These are phyloP conservation scores for Thunnus thynnus DNA, from an alignment of 2,113 vertebrate genomes.

Conservation along the genomic window DNA sequence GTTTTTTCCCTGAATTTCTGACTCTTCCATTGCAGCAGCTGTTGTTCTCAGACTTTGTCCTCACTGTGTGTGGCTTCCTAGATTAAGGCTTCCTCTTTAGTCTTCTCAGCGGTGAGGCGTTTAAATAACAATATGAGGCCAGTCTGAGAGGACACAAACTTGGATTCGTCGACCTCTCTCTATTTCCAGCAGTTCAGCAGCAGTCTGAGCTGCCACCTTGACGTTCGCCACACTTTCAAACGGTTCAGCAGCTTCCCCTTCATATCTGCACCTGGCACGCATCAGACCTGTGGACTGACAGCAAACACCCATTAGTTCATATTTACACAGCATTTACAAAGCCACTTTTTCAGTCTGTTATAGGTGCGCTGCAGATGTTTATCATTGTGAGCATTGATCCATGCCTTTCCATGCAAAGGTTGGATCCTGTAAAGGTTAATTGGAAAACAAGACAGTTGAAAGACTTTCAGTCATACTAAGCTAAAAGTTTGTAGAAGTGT, in stretches of 20 bases:
- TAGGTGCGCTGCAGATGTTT: conserved; percentile 72
- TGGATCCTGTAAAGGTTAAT: conserved; percentile 80
- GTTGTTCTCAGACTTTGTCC: conserved; percentile 5
- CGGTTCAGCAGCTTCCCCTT: conserved; percentile 56
- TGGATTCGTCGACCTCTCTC: conserved; percentile 28
- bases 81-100: conserved; percentile 29
- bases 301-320: conserved; percentile 74
- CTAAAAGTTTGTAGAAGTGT: conserved; percentile 54
- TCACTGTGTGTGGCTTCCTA: conserved; percentile 10
- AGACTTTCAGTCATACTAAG: conserved; percentile 47
- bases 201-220: conserved; percentile 18
- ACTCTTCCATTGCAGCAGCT: neutral
- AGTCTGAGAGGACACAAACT: neutral
- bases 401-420: conserved; percentile 75
- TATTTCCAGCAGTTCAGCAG: conserved; percentile 42
- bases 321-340: conserved; percentile 75
- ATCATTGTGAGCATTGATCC: conserved; percentile 78
- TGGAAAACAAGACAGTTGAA: conserved; percentile 72
- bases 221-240: conserved; percentile 39
- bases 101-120: neutral
- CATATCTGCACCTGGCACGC: conserved; percentile 68
- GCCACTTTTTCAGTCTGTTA: conserved; percentile 68
- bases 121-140: conserved; percentile 26
- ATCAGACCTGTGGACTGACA: conserved; percentile 61
- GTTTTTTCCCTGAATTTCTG: neutral